phyloP scores from a whole-genome alignment of 2,888 invertebrate species.

The Lumbricus terrestris region DNA sequence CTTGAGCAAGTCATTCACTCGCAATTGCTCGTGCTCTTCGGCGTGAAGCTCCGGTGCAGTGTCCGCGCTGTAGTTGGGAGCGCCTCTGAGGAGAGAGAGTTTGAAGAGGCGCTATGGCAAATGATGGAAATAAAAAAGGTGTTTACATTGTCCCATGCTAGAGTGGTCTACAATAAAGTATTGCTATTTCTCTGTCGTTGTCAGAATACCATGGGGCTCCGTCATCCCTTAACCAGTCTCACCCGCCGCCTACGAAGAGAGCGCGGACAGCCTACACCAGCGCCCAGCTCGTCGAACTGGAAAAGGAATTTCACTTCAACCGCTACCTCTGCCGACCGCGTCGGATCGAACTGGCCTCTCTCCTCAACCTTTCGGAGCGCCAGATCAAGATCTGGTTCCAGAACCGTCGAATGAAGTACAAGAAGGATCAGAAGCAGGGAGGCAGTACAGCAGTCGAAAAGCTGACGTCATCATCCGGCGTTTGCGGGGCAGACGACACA shows the following conservation, averaged over 20 bases:
- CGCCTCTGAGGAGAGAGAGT: too few species aligned
- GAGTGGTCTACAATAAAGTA: background rate
- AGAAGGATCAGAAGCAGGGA: slow-evolving; percentile 47
- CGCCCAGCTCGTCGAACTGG: slow-evolving; percentile 62
- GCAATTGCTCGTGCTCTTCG: too few species aligned
- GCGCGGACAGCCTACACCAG: slow-evolving; percentile 81
- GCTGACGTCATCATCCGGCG: background rate
- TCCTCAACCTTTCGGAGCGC: slow-evolving; percentile 72
- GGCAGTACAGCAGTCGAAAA: background rate
- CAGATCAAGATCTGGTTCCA: slow-evolving; percentile 97
- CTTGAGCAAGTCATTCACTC: too few species aligned
- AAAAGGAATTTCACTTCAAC: slow-evolving; percentile 40
- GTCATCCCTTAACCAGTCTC: background rate
- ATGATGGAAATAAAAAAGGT: too few species aligned
- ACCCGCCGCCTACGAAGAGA: slow-evolving; percentile 54
- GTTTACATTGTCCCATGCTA: background rate
- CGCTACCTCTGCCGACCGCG: slow-evolving; percentile 76
- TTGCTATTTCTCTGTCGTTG: slow-evolving; percentile 3
- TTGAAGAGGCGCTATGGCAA: too few species aligned
- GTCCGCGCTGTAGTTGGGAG: too few species aligned
- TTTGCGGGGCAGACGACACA: background rate
- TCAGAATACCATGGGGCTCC: background rate
- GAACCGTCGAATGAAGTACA: slow-evolving; percentile 63
- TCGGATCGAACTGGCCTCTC: slow-evolving; percentile 74
- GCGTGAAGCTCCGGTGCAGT: too few species aligned